Evolutionary conservation across 2,113 vertebrate species (phyloP), one percentile per base, ranked within the genome.

Genomic region (Nesogale talazaci): DNA sequence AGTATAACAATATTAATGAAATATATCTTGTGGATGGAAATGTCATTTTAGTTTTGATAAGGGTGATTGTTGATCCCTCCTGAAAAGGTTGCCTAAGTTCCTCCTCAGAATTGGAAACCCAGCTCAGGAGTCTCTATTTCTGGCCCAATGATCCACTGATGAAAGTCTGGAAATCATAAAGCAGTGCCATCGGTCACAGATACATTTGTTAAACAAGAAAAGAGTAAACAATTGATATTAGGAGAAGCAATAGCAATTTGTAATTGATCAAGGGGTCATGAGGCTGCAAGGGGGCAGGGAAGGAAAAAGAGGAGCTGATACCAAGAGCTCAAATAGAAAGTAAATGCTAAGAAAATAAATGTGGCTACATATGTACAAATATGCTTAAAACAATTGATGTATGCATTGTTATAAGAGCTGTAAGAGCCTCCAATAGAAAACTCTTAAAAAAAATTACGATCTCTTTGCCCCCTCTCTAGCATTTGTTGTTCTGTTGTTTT

Each of bases 1-100:
- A 29, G 46, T 83, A 40, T 95, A 91, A 83, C 36, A 91, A 85
- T n/a, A 61, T 34, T 91, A 92, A 86, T 57, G 15, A 8, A 70
- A 59, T 77, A 80, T 1, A 61, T 77, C 46, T 2, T 80, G 40
- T 91, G 83, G 69, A 79, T 42, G 27, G 84, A 91, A 92, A 72
- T 92, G 84, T 46, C 40, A 83, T 91, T 88, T 86, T 92, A 70
- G n/a, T 61, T 83, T 92, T 83, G 52, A 95, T 76, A 89, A 83
- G 56, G 31, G 89, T 40, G 34, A 81, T 77, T 25, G 92, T 87
- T 91, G 31, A 86, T 74, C 92, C 74, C 56, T 10, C 46, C 46
- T 52, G 46, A 52, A 52, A 52, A 52, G 46, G 46, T 52, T 52
- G 46, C 46, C 46, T 52, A 6, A 52, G 46, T 9, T 52, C 46